Evolutionary conservation across 1,140 invertebrate species (phyloP).

Genomic region (Goniozus legneri): DNA sequence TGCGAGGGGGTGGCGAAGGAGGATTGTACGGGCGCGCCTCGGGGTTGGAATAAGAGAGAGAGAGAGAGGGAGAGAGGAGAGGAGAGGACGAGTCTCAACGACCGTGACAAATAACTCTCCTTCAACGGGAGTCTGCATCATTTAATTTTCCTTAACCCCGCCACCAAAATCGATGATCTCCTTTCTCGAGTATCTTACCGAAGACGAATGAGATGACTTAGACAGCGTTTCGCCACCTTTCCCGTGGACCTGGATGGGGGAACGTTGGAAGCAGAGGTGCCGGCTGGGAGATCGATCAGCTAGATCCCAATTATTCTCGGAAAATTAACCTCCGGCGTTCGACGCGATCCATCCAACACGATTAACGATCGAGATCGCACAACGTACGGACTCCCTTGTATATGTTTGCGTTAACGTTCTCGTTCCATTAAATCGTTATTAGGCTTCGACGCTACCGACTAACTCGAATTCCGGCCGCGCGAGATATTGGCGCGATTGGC

Average conservation of each 20-base stretch:
- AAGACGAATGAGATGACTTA: conserved; percentile 53
- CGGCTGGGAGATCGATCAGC: conserved; percentile 41
- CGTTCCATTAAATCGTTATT: no score
- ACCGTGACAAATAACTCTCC: conserved; percentile 53
- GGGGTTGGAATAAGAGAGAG: conserved; percentile 3
- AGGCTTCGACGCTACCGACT: neutral
- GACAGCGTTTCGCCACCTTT: conserved; percentile 45
- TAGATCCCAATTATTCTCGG: conserved; percentile 47
- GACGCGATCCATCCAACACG: conserved; percentile 22
- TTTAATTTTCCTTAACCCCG: conserved; percentile 53
- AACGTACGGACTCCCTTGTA: no score
- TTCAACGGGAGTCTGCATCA: conserved; percentile 50
- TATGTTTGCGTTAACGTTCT: neutral
- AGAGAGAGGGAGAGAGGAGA: conserved; percentile 14
- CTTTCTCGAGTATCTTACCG: conserved; percentile 47
- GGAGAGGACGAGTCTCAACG: conserved; percentile 21
- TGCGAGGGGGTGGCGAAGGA: conserved; percentile 10
- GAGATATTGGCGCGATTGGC: no score
- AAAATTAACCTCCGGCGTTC: conserved; percentile 44
- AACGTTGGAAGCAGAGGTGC: no score
- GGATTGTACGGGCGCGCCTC: conserved; percentile 10
- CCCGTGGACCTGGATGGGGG: conserved; percentile 8
- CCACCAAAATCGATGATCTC: conserved; percentile 51
- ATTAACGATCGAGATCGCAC: conserved; percentile 23
- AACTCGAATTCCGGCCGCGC: no score